Percentiles rank a stretch among this genome's conserved stretches.
Evolutionary conservation across 2,797 vertebrate species (phyloP).

Genomic region (Anabacerthia variegaticeps): DNA sequence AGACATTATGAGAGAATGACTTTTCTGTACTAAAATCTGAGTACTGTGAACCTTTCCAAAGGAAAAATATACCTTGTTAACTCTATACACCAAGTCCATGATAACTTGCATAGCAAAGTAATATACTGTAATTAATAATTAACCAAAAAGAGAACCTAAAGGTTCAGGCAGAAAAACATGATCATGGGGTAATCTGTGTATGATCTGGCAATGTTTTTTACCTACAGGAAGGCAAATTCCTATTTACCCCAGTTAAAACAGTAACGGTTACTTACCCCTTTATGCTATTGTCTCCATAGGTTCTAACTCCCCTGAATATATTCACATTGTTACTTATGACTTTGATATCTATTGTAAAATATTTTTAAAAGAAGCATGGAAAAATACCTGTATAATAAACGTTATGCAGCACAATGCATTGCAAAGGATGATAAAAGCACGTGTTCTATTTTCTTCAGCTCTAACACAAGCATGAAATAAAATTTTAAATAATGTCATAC

Average conservation of each 20-base stretch:
- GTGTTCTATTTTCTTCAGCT: background rate
- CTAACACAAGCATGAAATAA: background rate
- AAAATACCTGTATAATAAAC: background rate
- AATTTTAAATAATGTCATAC: constrained; percentile 73
- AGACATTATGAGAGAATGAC: background rate
- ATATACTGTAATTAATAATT: background rate
- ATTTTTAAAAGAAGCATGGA: background rate
- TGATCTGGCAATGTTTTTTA: background rate
- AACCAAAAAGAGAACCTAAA: background rate
- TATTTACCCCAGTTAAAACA: background rate
- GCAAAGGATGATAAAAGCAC: background rate
- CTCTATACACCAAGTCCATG: background rate
- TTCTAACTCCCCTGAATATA: background rate
- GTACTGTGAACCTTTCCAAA: background rate
- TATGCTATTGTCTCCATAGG: background rate
- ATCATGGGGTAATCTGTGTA: background rate
- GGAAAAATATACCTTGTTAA: background rate
- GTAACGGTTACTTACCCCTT: background rate
- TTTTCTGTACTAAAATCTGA: background rate
- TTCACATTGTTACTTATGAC: background rate
- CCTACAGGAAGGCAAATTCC: background rate
- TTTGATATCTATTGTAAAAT: background rate
- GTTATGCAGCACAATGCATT: background rate
- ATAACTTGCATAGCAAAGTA: background rate
- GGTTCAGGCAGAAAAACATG: background rate